Conservation (phyloP, 2,113 vertebrate species). For the Baryphthengus martii region DNA sequence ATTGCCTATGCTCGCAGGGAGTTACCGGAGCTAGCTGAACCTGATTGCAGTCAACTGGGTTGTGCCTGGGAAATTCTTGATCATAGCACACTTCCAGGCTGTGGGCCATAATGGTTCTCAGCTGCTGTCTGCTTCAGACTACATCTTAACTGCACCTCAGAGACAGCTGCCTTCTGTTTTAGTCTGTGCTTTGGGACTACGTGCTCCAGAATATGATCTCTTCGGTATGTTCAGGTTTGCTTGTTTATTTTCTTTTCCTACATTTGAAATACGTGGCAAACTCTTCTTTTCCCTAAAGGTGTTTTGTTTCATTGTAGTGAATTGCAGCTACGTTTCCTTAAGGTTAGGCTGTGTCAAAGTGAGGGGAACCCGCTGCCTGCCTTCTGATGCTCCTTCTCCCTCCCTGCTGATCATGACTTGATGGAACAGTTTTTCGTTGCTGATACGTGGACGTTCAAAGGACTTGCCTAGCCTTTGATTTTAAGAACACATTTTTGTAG, state of each 20-base stretch:
- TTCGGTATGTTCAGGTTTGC: not conserved
- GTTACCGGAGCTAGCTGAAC: not conserved
- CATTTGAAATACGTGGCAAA: not conserved
- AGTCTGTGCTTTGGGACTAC: fast-evolving
- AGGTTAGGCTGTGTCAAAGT: not conserved
- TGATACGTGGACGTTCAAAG: not conserved
- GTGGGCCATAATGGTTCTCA: not conserved
- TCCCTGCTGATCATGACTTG: not conserved
- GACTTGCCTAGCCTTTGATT: not conserved
- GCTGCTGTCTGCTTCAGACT: not conserved
- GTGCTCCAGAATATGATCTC: fast-evolving
- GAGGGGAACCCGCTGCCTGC: not conserved
- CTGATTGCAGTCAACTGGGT: not conserved
- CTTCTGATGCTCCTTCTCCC: not conserved
- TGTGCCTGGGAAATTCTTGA: not conserved
- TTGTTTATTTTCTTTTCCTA: not conserved
- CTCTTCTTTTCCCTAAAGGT: not conserved
- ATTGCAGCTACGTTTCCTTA: not conserved
- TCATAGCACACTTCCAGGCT: not conserved
- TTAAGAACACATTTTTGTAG: not conserved
- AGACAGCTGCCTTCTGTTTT: not conserved
- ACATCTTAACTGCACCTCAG: not conserved
- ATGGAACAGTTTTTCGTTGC: not conserved
- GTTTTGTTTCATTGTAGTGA: not conserved
- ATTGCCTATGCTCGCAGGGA: not conserved